phyloP scores from a whole-genome alignment of 2,113 vertebrate species.

The Gavialis gangeticus region DNA sequence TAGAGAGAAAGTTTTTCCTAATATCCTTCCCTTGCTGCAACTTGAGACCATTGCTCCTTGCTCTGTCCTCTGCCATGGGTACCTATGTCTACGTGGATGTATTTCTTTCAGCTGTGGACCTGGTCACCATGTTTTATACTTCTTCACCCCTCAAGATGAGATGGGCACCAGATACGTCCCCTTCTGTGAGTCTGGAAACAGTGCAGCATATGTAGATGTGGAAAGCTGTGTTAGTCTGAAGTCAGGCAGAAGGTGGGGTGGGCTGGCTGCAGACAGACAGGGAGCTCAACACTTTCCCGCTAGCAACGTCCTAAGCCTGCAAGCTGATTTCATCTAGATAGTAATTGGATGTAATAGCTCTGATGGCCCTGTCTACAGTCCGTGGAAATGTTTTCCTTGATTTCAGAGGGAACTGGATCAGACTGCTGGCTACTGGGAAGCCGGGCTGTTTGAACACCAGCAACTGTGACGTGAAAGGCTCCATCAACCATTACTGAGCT shows the following conservation, averaged over 20 bases:
- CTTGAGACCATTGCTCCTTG: no score
- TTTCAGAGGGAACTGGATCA: neutral
- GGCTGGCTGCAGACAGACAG: no score
- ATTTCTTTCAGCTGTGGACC: neutral
- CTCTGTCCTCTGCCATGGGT: no score
- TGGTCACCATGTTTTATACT: neutral
- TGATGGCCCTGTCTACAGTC: slow-evolving; percentile 5
- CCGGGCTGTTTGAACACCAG: neutral
- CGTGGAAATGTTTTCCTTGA: slow-evolving; percentile 19
- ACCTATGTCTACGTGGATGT: no score
- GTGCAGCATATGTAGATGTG: no score
- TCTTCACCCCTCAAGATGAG: neutral
- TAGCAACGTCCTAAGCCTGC: neutral
- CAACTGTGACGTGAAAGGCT: neutral
- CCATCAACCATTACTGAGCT: neutral
- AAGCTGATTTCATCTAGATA: neutral
- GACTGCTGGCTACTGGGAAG: neutral
- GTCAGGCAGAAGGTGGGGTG: no score
- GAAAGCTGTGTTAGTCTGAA: no score
- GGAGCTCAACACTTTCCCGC: neutral
- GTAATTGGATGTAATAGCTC: neutral
- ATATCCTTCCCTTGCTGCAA: no score
- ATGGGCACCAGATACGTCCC: no score
- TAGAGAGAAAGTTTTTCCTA: no score
- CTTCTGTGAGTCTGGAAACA: no score